phyloP scores from a whole-genome alignment of 2,888 invertebrate species.

The Dicycla oo region DNA sequence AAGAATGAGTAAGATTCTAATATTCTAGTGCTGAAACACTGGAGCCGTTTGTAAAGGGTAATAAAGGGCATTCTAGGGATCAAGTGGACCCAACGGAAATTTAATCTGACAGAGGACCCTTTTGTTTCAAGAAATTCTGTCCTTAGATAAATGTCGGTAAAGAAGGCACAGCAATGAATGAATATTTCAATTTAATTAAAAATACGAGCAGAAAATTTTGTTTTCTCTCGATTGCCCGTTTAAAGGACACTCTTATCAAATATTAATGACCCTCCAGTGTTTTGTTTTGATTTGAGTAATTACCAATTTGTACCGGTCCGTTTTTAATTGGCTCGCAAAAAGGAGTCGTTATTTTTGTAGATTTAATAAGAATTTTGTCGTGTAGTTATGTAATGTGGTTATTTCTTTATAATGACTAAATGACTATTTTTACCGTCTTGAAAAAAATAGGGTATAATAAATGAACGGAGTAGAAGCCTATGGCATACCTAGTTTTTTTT shows the following conservation, averaged over 20 bases:
- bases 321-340: conserved; percentile 23
- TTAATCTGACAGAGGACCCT: conserved; percentile 87
- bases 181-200: conserved; percentile 88
- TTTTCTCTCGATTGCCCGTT: conserved; percentile 71
- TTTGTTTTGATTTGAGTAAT: conserved; percentile 67
- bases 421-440: no score
- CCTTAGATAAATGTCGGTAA: conserved; percentile 85
- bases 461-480: no score
- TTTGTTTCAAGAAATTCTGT: conserved; percentile 84
- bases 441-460: no score
- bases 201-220: conserved; percentile 79
- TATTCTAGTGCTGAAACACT: conserved; percentile 81
- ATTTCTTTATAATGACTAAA: no score
- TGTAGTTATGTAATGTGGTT: no score
- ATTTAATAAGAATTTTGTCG: no score
- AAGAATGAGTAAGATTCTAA: conserved; percentile 83
- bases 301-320: conserved; percentile 62
- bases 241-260: conserved; percentile 71
- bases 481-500: no score
- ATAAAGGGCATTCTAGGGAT: conserved; percentile 87
- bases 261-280: conserved; percentile 60
- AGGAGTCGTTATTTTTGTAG: background rate
- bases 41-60: conserved; percentile 85
- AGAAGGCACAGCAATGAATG: conserved; percentile 78
- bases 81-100: conserved; percentile 88